Conservation (phyloP, 2,113 vertebrate species). For the Mormyrus lacerda region DNA sequence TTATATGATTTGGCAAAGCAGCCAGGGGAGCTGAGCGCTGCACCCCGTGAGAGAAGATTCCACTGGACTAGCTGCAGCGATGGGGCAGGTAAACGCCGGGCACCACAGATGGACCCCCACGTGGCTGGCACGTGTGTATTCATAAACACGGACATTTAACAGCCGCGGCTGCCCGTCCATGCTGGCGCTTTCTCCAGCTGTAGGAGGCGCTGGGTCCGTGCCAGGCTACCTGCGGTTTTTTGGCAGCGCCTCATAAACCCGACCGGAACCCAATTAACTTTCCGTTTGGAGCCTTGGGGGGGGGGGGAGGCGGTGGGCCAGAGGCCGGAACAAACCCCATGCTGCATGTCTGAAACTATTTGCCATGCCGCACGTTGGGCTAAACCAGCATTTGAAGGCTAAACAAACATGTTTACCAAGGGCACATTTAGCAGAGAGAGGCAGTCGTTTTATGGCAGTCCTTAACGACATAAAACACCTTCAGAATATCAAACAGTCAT, state of each 20-base stretch:
- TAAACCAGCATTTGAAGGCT: not conserved
- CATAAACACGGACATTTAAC: not conserved
- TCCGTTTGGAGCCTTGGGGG: conserved; percentile 45
- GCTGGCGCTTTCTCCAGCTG: not conserved
- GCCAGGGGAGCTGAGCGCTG: not conserved
- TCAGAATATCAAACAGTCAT: not conserved
- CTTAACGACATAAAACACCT: not conserved
- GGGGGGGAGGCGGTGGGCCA: conserved; percentile 39
- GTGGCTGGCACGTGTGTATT: conserved; percentile 12
- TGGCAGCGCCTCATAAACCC: conserved; percentile 33
- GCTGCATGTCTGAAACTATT: conserved; percentile 39
- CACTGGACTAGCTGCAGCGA: not conserved
- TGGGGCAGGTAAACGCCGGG: not conserved
- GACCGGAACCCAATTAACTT: conserved; percentile 51
- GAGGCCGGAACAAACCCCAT: conserved; percentile 24
- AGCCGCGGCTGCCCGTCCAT: not conserved
- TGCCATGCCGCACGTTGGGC: conserved; percentile 24
- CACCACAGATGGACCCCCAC: not conserved
- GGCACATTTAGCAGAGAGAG: not conserved
- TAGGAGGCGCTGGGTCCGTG: not conserved
- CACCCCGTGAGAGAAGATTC: not conserved
- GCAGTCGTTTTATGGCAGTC: not conserved
- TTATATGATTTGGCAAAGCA: not conserved
- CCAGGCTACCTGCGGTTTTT: conserved; percentile 3
- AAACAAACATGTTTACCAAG: not conserved